Conservation (phyloP, 1,140 invertebrate species). For the Leptonema lineaticorne region DNA sequence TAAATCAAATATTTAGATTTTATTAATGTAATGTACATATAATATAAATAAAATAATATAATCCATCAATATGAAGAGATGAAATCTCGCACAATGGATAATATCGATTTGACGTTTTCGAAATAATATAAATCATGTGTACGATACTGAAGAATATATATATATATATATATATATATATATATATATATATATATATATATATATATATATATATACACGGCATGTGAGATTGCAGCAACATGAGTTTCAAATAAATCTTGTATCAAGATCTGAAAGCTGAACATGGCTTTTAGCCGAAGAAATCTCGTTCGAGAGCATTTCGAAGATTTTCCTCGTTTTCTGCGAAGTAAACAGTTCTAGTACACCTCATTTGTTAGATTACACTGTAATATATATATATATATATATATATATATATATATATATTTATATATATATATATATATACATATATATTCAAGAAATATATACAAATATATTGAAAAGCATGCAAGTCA, state of each 20-base stretch:
- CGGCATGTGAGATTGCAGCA: slow-evolving; percentile 1
- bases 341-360: slow-evolving; percentile 13
- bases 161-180: background rate
- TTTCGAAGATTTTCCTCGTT: background rate
- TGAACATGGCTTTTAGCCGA: slow-evolving; percentile 10
- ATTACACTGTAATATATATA: no score
- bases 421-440: background rate
- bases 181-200: background rate
- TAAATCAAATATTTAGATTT: no score
- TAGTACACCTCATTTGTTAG: slow-evolving; percentile 17
- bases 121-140: background rate
- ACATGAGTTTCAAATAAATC: slow-evolving; percentile 17
- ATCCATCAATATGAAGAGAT: no score
- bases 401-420: background rate
- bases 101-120: background rate
- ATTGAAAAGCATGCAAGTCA: no score
- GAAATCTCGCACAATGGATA: background rate
- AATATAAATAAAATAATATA: no score
- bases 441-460: background rate
- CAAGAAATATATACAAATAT: no score
- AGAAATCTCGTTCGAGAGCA: slow-evolving; percentile 1
- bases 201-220: background rate
- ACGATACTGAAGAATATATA: background rate
- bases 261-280: slow-evolving; percentile 18
- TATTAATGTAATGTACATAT: no score